A percentile compares a stretch with the other conserved stretches of the same genome.
Conservation (phyloP, 2,888 invertebrate genomes). For the Reticulitermes lucifugus region DNA sequence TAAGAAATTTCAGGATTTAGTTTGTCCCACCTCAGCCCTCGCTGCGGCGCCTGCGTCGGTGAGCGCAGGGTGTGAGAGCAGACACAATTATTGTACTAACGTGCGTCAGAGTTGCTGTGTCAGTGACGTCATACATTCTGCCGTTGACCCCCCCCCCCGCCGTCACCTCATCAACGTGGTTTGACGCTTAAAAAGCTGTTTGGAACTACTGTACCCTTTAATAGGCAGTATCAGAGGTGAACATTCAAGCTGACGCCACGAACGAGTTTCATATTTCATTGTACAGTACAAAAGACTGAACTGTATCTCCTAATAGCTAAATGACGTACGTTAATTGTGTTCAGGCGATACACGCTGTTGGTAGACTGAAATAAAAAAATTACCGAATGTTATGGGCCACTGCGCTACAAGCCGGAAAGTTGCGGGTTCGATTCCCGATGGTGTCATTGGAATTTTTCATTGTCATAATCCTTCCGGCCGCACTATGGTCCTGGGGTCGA, state of each 20-base stretch:
- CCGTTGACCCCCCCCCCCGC: not conserved
- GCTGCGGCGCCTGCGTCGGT: not conserved
- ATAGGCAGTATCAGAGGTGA: not conserved
- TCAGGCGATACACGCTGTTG: not conserved
- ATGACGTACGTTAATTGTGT: not conserved
- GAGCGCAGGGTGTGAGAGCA: not conserved
- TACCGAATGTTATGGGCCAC: too few species aligned
- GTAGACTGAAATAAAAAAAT: too few species aligned
- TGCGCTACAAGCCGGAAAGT: too few species aligned
- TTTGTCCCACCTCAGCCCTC: not conserved
- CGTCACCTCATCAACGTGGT: not conserved
- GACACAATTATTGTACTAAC: not conserved
- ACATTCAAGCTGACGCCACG: not conserved
- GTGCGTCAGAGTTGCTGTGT: slow-evolving; percentile 4
- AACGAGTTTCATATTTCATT: not conserved
- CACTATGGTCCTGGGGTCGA: too few species aligned
- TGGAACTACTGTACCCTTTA: not conserved
- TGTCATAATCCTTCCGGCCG: too few species aligned
- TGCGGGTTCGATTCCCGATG: too few species aligned
- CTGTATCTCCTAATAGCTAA: not conserved
- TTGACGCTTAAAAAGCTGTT: not conserved
- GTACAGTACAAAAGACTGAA: not conserved
- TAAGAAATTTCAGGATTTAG: too few species aligned
- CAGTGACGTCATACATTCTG: not conserved
- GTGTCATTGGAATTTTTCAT: too few species aligned